These are phyloP conservation scores for Drosophila subpulchrella DNA, from an alignment of 1,140 invertebrate species.

Conservation along the genomic window DNA sequence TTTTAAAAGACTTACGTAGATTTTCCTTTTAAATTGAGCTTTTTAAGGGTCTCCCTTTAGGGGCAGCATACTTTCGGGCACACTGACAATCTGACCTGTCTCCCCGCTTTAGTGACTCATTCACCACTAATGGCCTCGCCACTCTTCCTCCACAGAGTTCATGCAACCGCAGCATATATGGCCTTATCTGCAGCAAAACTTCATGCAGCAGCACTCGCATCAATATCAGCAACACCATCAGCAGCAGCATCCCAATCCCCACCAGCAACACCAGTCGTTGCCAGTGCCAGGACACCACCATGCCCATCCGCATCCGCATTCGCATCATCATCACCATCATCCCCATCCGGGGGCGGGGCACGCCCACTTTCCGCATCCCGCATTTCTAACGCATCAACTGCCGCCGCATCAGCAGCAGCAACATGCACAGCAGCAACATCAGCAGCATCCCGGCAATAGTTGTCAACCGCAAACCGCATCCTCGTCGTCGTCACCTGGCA, in stretches of 20 bases:
- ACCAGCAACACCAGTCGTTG: constrained; percentile 69
- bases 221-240: constrained; percentile 77
- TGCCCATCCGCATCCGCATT: constrained; percentile 61
- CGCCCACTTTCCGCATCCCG: constrained; percentile 75
- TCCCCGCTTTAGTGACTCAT: not conserved
- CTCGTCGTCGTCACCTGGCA: constrained; percentile 84
- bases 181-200: constrained; percentile 85
- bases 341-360: constrained; percentile 55
- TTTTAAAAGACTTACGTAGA: too few relatives aligned
- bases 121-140: constrained; percentile 28
- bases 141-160: constrained; percentile 66
- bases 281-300: constrained; percentile 59
- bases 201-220: constrained; percentile 83
- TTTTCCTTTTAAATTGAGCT: not conserved
- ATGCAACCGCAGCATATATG: constrained; percentile 85
- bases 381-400: constrained; percentile 82
- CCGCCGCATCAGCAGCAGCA: constrained; percentile 48
- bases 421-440: constrained; percentile 51
- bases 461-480: constrained; percentile 84
- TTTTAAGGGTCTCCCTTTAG: not conserved
- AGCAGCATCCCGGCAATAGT: constrained; percentile 78
- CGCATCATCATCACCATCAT: constrained; percentile 68
- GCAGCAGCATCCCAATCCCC: constrained; percentile 49
- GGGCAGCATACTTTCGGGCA: constrained; percentile 8
- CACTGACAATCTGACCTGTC: not conserved